These are phyloP conservation scores for rat (Rattus norvegicus) DNA, from an alignment of 2,113 vertebrate genomes.

Conservation along the genomic window DNA sequence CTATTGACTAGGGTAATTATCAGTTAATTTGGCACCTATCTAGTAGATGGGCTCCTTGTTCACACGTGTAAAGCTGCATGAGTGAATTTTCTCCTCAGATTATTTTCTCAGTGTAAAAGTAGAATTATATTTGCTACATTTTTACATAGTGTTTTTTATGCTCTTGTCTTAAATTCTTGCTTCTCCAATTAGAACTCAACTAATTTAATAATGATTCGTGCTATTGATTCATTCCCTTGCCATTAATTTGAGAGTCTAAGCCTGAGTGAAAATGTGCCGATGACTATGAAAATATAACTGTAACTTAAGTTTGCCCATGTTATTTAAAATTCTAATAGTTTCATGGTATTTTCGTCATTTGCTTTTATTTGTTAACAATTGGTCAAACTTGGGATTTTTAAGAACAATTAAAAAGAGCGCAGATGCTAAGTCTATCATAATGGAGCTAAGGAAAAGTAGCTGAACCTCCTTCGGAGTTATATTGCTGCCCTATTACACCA, in stretches of 20 bases:
- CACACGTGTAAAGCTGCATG: slow-evolving; percentile 53
- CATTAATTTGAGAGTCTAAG: not conserved
- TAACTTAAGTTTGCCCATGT: not conserved
- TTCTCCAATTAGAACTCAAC: slow-evolving; percentile 4
- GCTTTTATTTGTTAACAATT: not conserved
- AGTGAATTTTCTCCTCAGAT: slow-evolving; percentile 56
- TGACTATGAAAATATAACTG: not conserved
- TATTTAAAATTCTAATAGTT: not conserved
- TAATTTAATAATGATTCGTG: not conserved
- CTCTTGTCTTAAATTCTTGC: not conserved
- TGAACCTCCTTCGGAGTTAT: not conserved
- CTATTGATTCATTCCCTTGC: not conserved
- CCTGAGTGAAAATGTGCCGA: not conserved
- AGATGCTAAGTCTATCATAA: not conserved
- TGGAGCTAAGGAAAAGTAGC: not conserved
- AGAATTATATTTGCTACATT: slow-evolving; percentile 53
- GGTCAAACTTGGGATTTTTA: not conserved
- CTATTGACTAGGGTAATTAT: slow-evolving; percentile 66
- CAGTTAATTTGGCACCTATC: slow-evolving; percentile 67
- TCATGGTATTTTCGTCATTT: not conserved
- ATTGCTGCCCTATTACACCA: not conserved
- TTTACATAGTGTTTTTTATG: not conserved
- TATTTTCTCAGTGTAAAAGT: slow-evolving; percentile 55
- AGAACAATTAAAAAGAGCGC: no score
- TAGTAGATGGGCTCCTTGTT: slow-evolving; percentile 58